phyloP scores from a whole-genome alignment of 1,140 invertebrate species.

The Cecropterus lyciades region DNA sequence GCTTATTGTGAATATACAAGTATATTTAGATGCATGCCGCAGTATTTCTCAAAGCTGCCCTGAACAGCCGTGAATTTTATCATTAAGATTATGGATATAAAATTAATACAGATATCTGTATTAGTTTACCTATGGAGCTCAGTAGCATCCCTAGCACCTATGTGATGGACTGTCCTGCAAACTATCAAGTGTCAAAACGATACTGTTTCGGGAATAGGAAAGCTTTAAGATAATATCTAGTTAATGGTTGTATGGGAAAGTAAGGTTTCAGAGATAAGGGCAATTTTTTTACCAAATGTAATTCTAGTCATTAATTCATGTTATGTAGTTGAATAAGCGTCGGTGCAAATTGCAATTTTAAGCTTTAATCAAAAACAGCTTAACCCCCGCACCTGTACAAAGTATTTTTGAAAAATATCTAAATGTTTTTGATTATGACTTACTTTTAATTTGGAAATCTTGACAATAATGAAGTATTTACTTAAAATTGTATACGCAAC shows the following conservation, averaged over 20 bases:
- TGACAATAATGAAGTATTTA: conserved; percentile 21
- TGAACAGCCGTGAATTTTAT: too few relatives aligned
- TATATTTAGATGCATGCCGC: too few relatives aligned
- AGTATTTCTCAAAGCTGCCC: too few relatives aligned
- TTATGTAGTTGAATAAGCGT: conserved; percentile 32
- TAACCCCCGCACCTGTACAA: not conserved
- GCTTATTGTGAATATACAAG: too few relatives aligned
- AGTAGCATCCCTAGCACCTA: too few relatives aligned
- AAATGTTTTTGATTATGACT: not conserved
- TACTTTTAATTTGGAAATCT: conserved; percentile 16
- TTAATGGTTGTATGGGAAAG: conserved; percentile 11
- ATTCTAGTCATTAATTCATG: conserved; percentile 23
- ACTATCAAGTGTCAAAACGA: too few relatives aligned
- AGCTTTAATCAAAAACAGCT: conserved; percentile 21
- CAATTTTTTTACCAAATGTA: conserved; percentile 1
- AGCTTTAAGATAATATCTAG: conserved; percentile 16
- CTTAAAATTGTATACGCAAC: too few relatives aligned
- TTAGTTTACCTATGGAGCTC: too few relatives aligned
- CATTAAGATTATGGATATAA: too few relatives aligned
- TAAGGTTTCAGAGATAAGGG: conserved; percentile 1
- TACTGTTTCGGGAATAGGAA: not conserved
- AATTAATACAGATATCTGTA: too few relatives aligned
- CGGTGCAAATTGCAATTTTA: conserved; percentile 19
- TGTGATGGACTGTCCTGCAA: not conserved
- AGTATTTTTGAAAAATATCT: not conserved